Conservation (phyloP, 2,888 invertebrate species). For the Sarcophaga subvicina region DNA sequence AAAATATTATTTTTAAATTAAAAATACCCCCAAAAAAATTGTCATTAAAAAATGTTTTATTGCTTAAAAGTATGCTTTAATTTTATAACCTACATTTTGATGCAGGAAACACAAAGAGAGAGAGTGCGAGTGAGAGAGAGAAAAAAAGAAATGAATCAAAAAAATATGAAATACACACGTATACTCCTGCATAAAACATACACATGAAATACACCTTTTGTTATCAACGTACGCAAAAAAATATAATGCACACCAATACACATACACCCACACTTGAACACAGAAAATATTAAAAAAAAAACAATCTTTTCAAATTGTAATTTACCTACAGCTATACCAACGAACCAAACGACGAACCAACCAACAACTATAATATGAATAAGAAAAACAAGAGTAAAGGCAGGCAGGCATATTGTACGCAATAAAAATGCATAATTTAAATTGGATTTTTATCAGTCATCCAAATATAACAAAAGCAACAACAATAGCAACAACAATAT, state of each 20-base stretch:
- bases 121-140: no score
- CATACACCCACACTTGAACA: neutral
- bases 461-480: neutral
- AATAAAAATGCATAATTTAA: conserved; percentile 58
- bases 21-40: conserved; percentile 4
- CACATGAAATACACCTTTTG: neutral
- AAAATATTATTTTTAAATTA: neutral
- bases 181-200: neutral
- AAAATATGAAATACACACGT: neutral
- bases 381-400: neutral
- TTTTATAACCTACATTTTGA: conserved; percentile 1
- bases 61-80: conserved; percentile 27
- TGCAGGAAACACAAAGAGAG: no score
- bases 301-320: conserved; percentile 7
- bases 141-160: neutral
- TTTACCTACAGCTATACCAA: conserved; percentile 18
- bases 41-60: conserved; percentile 17
- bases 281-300: neutral
- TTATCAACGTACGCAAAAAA: neutral
- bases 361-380: neutral
- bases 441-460: conserved; percentile 62
- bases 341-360: no score
- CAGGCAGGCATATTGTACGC: conserved; percentile 9
- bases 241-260: neutral
- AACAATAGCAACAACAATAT: conserved; percentile 5